Evolutionary conservation across 2,113 vertebrate genomes (phyloP).

Genomic region (Sciurus niger): DNA sequence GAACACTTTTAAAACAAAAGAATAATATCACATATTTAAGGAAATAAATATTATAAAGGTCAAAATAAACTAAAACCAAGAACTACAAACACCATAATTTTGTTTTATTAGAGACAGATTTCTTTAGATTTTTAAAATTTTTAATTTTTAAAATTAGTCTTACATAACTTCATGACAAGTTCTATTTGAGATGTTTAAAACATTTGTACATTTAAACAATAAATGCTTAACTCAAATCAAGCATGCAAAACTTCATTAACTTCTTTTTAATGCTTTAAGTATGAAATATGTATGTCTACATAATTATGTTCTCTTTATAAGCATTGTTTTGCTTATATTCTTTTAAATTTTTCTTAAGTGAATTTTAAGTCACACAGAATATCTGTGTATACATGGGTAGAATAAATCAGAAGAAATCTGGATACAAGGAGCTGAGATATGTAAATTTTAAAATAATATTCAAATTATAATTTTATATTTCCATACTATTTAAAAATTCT

Average conservation of each 20-base stretch:
- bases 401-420: background rate
- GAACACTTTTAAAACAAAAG: background rate
- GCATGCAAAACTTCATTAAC: background rate
- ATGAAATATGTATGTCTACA: background rate
- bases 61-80: background rate
- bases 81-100: background rate
- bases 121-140: background rate
- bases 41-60: background rate
- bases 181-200: background rate
- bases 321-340: background rate
- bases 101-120: background rate
- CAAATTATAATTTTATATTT: slow-evolving; percentile 21
- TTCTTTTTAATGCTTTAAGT: background rate
- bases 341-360: background rate
- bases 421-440: background rate
- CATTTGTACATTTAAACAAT: background rate
- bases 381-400: background rate
- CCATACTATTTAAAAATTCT: background rate
- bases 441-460: background rate
- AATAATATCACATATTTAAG: background rate
- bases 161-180: background rate
- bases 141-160: background rate
- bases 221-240: background rate
- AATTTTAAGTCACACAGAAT: background rate
- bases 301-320: background rate